These are phyloP conservation scores for Dromaius novaehollandiae DNA, from an alignment of 2,113 vertebrate species.

Conservation along the genomic window DNA sequence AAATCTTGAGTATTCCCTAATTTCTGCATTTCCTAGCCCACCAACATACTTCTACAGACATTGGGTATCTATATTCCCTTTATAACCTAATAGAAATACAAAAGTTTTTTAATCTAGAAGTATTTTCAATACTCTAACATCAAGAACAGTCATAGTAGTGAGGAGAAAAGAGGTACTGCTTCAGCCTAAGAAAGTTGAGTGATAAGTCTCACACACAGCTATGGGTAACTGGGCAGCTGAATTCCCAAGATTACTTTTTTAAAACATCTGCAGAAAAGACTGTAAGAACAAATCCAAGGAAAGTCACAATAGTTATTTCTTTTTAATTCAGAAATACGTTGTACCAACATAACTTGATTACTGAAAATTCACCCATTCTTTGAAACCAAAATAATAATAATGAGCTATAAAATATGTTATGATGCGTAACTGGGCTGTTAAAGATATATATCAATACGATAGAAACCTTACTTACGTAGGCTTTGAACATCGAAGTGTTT, in stretches of 20 bases:
- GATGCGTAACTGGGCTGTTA: background rate
- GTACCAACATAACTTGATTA: background rate
- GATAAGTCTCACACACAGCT: background rate
- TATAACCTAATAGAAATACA: background rate
- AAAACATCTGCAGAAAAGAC: background rate
- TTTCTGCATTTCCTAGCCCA: background rate
- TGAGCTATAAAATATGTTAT: background rate
- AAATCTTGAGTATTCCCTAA: background rate
- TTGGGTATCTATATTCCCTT: background rate
- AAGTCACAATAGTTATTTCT: background rate
- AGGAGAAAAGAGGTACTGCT: background rate
- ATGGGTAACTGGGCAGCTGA: background rate
- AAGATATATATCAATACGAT: background rate
- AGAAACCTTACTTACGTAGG: conserved; percentile 68
- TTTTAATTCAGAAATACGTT: background rate
- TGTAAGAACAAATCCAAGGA: background rate
- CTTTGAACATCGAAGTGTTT: conserved; percentile 41
- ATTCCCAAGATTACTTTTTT: background rate
- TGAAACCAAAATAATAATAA: background rate
- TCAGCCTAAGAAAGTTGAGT: background rate
- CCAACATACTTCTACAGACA: background rate
- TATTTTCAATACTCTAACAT: background rate
- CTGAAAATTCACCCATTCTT: background rate
- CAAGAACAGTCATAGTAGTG: background rate
- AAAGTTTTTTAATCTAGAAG: background rate